Evolutionary conservation across 2,113 vertebrate genomes (phyloP), one percentile per base, ranked within the genome.

Genomic region (Bubo blakistoni): DNA sequence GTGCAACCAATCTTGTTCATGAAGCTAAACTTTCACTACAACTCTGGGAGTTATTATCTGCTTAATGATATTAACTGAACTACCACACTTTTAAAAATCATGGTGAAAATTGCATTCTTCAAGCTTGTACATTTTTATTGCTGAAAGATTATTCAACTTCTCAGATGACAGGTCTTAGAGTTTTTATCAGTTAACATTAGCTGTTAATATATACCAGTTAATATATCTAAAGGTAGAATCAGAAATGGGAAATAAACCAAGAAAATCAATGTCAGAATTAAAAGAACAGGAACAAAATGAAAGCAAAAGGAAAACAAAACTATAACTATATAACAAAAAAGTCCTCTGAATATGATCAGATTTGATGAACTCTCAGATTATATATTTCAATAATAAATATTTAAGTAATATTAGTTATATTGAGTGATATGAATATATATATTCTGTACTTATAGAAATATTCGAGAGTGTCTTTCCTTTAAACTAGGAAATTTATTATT

Each of bases 321-420:
- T 0, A 71, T 18, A 44, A 74, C 30, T 44, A 34, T 13, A 20
- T 36, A 72, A 59, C 16, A 57, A 44, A 70, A 42, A 19, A 1
- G 0, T 15, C 14, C 2, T 63, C 26, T 76, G 42, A 57, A 67
- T 63, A 67, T 16, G 42, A 49, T 14, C 1, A 0, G 2, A 58
- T 59, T 55, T 80, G 2, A 67, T 59, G 10, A 80, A 16, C 3
- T 36, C 4, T 49, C 24, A 51, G 10, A 74, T 59, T 67, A 7
- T 66, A 14, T 20, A 52, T 79, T 79, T 42, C 4, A 86, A 36
- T 26, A 54, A 22, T 44, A 61, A 61, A 61, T 52, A 82, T 34
- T 42, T 42, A 27, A 34, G 3, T 21, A 66, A 11, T 29, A 57
- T 24, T 58, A 12, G 13, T 11, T 34, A 26, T 27, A 38, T 22